phyloP scores from a whole-genome alignment of 2,888 invertebrate species.

The Lasius platythorax region DNA sequence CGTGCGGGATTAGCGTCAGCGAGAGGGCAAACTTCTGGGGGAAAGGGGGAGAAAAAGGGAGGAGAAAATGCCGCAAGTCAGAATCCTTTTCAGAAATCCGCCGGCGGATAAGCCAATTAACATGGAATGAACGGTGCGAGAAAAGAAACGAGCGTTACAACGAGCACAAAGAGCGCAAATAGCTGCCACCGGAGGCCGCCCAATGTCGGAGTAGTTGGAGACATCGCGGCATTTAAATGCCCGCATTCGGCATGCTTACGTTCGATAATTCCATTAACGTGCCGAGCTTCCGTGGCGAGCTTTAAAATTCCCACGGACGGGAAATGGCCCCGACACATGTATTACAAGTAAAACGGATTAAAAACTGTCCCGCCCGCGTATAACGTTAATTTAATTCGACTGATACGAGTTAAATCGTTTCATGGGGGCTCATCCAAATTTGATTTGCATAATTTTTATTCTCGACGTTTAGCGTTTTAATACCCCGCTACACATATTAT shows the following conservation, averaged over 20 bases:
- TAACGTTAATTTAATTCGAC: conserved; percentile 45
- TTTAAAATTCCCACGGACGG: conserved; percentile 15
- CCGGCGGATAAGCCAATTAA: conserved; percentile 56
- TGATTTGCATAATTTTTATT: conserved; percentile 54
- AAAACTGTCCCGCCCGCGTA: conserved; percentile 13
- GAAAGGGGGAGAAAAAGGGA: background rate
- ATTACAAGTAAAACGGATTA: conserved; percentile 23
- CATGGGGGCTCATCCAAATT: conserved; percentile 24
- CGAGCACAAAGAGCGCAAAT: conserved; percentile 38
- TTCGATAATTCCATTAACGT: conserved; percentile 69
- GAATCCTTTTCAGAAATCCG: conserved; percentile 33
- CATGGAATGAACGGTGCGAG: conserved; percentile 45
- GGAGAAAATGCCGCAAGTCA: background rate
- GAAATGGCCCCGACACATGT: conserved; percentile 4
- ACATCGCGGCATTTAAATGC: conserved; percentile 62
- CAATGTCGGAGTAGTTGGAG: conserved; percentile 11
- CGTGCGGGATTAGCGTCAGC: conserved; percentile 13
- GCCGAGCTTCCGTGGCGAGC: conserved; percentile 58
- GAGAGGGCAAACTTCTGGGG: background rate
- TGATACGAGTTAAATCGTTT: conserved; percentile 19
- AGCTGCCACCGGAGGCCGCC: conserved; percentile 53
- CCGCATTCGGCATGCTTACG: conserved; percentile 54
- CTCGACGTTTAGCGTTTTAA: conserved; percentile 43
- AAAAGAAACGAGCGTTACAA: conserved; percentile 22
- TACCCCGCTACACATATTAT: conserved; percentile 25